Evolutionary conservation across 2,888 invertebrate species (phyloP), one percentile per base, ranked within the genome.

Genomic region (Axea sp.): DNA sequence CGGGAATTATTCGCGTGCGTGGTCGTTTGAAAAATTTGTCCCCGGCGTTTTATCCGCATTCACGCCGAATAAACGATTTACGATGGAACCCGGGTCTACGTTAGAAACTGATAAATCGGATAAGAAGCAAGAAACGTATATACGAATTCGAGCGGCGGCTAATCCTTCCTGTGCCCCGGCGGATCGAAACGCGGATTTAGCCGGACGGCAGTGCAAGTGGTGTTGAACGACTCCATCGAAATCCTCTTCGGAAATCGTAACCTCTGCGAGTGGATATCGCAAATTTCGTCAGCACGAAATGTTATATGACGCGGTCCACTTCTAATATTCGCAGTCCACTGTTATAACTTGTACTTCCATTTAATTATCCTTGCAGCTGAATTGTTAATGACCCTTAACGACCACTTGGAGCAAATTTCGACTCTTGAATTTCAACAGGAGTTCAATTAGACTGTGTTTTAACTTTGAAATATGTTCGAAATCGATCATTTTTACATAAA

Each of bases 191-290:
- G 59, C 47, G 72, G 65, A 72, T 72, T 65, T 72, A 60, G 53
- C 37, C 5, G 31, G 53, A 49, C 45, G 45, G 17, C 57, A 17
- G 30, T 33, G 33, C 43, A 31, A 60, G 17, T 49, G 64, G 53
- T 75, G 76, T 77, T 76, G 57, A 76, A 74, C 77, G 73, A 69
- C 59, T 74, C 60, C 28, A 69, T 73, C 72, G 69, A 74, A 78
- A 78, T 75, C 74, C 77, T 77, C 72, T 75, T 75, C 65, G 69
- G 69, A 68, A 73, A 73, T 69, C 53, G 71, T 60, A 43, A 43
- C 72, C 45, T 47, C 53, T 53, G 55, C 55, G 28, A 64, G 67
- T 43, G 41, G 65, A 28, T 72, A 65, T 53, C 65, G 19, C 19
- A 33, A 45, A 55, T 65, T 55, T 28, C 31, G 53, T 53, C 33